Base-by-base conservation (phyloP, 1,140 invertebrate genomes). In the Brachionus asplanchnoidis region DNA sequence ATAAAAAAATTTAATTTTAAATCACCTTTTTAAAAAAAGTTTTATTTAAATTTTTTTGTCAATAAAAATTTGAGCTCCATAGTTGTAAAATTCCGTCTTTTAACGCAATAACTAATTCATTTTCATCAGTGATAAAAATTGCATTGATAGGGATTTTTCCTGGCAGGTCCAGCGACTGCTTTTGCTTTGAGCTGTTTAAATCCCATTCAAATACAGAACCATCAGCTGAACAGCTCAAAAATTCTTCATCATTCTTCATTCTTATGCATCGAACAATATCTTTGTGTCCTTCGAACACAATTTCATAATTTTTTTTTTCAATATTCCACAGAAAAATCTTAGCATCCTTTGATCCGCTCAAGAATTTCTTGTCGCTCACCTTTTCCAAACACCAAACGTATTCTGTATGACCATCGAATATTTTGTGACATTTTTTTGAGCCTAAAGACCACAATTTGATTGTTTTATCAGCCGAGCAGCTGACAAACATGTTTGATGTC, bases 371-470 rank as follows among this genome's bases (percentile, higher is more conserved):
- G 26, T 68, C 66, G 14, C n/a, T 68, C 12, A 68, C 26, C 17
- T 68, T 68, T 68, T 68, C 11, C 32, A 68, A 68, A n/a, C 66
- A 68, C 66, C 66, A 68, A 26, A 68, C 66, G n/a, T 68, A 68
- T 11, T 68, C 66, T 1, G 66, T 68, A 14, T 68, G 66, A 23
- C 26, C 28, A 0, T 68, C 3, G 26, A 14, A 68, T 6, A 7
- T 40, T 68, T 32, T 68, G 0, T 1, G 14, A 12, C 12, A 28
- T 2, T 11, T 32, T 7, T 68, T 9, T 23, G 26, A 14, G 5
- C 32, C 23, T 12, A 28, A 68, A 32, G 3, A 23, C 66, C 66
- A 68, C 23, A 68, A 11, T 68, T 40, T 32, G 3, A 68, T 68
- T n/a, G 66, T 32, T n/a, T 40, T 32, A 32, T 68, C 66, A 4